phyloP scores from a whole-genome alignment of 2,797 vertebrate species.

The Uromys caudimaculatus region DNA sequence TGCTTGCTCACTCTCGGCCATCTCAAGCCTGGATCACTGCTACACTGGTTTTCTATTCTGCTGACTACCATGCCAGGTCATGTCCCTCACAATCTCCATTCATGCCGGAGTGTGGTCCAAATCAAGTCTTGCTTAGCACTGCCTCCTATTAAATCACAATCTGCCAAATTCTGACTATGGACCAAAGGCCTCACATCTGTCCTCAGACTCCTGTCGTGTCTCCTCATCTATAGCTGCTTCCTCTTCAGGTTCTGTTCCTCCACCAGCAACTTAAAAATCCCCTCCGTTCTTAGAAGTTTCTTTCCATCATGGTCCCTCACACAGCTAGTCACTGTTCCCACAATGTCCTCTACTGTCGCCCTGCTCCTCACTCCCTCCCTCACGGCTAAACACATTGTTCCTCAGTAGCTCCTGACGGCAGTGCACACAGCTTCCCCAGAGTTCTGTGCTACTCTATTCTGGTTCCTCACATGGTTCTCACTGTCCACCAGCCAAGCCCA shows the following conservation, averaged over 20 bases:
- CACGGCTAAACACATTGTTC: accelerated
- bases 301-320: not conserved
- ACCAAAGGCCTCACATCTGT: not conserved
- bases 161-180: accelerated
- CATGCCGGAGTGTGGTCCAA: accelerated
- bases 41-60: accelerated
- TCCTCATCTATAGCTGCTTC: accelerated
- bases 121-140: not conserved
- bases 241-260: not conserved
- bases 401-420: not conserved
- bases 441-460: not conserved
- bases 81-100: accelerated
- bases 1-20: accelerated
- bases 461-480: not conserved
- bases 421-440: not conserved
- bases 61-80: not conserved
- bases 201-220: not conserved
- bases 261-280: not conserved
- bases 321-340: not conserved
- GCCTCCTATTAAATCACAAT: not conserved
- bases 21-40: not conserved
- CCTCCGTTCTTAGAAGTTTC: not conserved
- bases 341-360: accelerated
- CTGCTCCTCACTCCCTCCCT: accelerated
- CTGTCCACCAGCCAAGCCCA: accelerated